phyloP scores from a whole-genome alignment of 2,113 vertebrate species.

The Cyanoderma ruficeps region DNA sequence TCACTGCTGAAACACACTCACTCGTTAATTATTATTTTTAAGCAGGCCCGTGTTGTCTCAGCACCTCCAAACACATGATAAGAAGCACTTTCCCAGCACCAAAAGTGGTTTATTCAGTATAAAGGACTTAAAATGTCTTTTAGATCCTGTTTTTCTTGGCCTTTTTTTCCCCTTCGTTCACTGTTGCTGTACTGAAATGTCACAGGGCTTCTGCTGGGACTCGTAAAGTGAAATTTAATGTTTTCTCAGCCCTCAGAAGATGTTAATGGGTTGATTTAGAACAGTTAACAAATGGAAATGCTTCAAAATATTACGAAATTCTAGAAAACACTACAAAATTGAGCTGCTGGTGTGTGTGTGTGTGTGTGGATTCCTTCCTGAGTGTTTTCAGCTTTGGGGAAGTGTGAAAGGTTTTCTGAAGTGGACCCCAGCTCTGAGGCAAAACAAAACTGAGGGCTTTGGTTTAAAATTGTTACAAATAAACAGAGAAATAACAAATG shows the following conservation, averaged over 20 bases:
- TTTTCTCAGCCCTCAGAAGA: background rate
- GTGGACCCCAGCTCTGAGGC: background rate
- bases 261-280: background rate
- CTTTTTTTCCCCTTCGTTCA: accelerated
- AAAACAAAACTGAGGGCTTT: background rate
- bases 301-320: background rate
- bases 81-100: background rate
- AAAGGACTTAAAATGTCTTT: background rate
- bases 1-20: background rate
- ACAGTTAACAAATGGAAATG: background rate
- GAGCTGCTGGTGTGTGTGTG: background rate
- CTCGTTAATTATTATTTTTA: background rate
- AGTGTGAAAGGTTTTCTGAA: background rate
- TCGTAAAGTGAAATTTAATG: background rate
- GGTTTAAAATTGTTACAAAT: background rate
- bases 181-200: background rate
- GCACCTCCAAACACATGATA: background rate
- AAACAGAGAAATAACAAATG: background rate
- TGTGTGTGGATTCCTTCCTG: background rate
- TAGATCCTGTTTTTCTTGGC: background rate
- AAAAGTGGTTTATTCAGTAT: background rate
- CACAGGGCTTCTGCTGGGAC: background rate
- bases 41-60: background rate
- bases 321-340: background rate
- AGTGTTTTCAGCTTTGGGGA: background rate